Base-by-base conservation (phyloP, 1,140 invertebrate genomes). In the Drosophila yakuba region DNA sequence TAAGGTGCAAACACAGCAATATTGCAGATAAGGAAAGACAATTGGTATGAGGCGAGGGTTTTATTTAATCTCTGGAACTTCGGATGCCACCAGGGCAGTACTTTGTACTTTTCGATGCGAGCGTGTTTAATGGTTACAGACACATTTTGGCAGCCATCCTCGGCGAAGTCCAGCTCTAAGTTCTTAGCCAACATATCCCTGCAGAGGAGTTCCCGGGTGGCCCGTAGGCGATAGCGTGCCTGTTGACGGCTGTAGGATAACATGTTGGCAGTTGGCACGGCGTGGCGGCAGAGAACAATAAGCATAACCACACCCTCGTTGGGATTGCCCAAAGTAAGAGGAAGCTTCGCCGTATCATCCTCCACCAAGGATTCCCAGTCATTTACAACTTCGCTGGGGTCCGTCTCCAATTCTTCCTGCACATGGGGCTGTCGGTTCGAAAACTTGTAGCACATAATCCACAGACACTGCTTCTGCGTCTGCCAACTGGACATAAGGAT, bases 71-170 rank as follows among this genome's bases (percentile, higher is more conserved):
- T 80, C 32, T 77, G 74, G 36, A 91, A 91, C 20, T 91, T 75
- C 3, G 90, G 83, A 74, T 91, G 83, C 90, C 90, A 91, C 90
- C 90, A 91, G 14, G 86, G 86, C 48, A 90, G 14, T 2, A 89
- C 90, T 52, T 78, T 83, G 50, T 76, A 89, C 51, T 74, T 90
- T 43, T 61, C 44, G n/a, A 90, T 80, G 12, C 59, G 51, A 4
- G 74, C 17, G 66, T 91, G 86, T 56, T 91, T 91, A 0, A 91
- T 72, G 14, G 83, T 91, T 5, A 86, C 56, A 0, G 51, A 47
- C 17, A 52, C 48, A 36, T 51, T 67, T n/a, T 36, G 78, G 20
- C 51, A 75, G 3, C 47, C 28, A 1, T 76, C 63, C 20, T 78
- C 84, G 47, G 47, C 52, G 54, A 91, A 91, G 50, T 91, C 90